These are phyloP conservation scores for Xiphorhynchus elegans DNA, from an alignment of 2,113 vertebrate species.

Conservation along the genomic window DNA sequence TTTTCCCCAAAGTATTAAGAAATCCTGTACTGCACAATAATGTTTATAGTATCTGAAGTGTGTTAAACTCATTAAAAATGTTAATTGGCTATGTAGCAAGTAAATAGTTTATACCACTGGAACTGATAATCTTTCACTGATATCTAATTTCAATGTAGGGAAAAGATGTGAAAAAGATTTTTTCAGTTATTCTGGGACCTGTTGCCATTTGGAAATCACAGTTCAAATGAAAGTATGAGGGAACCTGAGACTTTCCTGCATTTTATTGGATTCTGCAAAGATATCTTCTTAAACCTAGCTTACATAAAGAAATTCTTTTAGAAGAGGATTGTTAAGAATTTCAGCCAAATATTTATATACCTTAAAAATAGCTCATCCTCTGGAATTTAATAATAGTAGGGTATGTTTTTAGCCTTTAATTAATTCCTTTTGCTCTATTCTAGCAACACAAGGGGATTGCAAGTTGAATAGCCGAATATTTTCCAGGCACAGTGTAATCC, in stretches of 20 bases:
- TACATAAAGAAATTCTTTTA: neutral
- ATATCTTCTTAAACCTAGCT: slow-evolving; percentile 6
- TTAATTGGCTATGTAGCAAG: neutral
- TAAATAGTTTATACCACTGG: slow-evolving; percentile 34
- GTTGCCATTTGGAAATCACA: neutral
- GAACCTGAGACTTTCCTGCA: neutral
- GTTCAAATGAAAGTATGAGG: neutral
- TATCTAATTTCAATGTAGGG: neutral
- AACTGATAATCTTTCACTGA: neutral
- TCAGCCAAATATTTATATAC: slow-evolving; percentile 40
- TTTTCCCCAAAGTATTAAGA: neutral
- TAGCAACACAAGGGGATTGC: neutral
- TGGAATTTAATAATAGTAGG: slow-evolving; percentile 52
- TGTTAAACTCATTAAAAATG: slow-evolving; percentile 16
- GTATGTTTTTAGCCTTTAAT: slow-evolving; percentile 42
- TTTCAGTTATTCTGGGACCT: neutral
- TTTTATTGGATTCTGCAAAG: slow-evolving; percentile 13
- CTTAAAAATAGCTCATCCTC: slow-evolving; percentile 37
- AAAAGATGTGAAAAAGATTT: neutral
- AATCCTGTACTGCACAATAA: neutral
- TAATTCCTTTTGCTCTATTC: slow-evolving; percentile 29
- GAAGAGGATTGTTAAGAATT: neutral
- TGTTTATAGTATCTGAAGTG: neutral
- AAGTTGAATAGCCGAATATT: neutral
- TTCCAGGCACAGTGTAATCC: neutral